phyloP scores from a whole-genome alignment of 2,888 invertebrate genomes.

The Rhagium mordax region DNA sequence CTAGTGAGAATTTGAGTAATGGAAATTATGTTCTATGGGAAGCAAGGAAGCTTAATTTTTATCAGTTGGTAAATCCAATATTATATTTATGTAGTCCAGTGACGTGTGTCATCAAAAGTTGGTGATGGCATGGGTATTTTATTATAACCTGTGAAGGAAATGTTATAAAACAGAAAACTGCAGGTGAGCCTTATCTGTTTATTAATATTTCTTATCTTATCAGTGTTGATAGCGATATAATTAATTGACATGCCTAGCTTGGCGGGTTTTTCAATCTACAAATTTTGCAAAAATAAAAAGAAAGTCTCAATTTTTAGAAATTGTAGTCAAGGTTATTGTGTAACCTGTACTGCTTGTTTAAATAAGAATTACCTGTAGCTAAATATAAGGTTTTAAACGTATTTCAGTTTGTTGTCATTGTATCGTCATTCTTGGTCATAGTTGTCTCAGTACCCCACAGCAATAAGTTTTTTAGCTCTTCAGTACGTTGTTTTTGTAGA shows the following conservation, averaged over 20 bases:
- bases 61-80: slow-evolving; percentile 38
- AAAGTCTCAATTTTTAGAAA: slow-evolving; percentile 40
- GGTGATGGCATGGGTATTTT: slow-evolving; percentile 58
- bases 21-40: slow-evolving; percentile 28
- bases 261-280: slow-evolving; percentile 48
- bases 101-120: slow-evolving; percentile 57
- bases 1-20: slow-evolving; percentile 29
- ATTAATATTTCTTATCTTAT: slow-evolving; percentile 44
- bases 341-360: slow-evolving; percentile 48
- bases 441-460: background rate
- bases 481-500: background rate
- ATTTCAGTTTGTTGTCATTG: slow-evolving; percentile 30
- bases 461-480: background rate
- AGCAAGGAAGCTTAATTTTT: slow-evolving; percentile 27
- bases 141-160: slow-evolving; percentile 57
- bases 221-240: slow-evolving; percentile 33
- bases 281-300: slow-evolving; percentile 35
- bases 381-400: slow-evolving; percentile 44
- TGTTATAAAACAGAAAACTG: slow-evolving; percentile 57
- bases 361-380: slow-evolving; percentile 49
- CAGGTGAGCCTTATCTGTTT: slow-evolving; percentile 57
- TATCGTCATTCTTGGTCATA: slow-evolving; percentile 12
- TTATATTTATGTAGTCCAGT: slow-evolving; percentile 42
- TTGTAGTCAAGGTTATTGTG: slow-evolving; percentile 53
- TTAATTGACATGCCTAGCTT: slow-evolving; percentile 37